A percentile compares a stretch with the other conserved stretches of the same genome.
phyloP scores from a whole-genome alignment of 2,113 vertebrate species.

The Crotophaga sulcirostris region DNA sequence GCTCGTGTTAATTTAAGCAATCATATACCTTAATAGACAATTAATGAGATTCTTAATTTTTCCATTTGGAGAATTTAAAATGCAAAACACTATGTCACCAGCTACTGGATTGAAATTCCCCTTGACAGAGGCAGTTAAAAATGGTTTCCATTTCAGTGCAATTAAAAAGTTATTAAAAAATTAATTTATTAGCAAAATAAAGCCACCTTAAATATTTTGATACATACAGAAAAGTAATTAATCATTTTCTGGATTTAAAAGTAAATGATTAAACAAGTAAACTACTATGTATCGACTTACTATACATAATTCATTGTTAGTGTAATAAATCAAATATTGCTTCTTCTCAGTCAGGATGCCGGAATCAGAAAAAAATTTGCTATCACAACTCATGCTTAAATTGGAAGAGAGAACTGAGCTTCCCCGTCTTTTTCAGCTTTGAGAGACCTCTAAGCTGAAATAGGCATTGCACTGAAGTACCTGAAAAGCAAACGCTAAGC shows the following conservation, averaged over 20 bases:
- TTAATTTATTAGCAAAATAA: constrained; percentile 7
- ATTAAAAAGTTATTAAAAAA: background rate
- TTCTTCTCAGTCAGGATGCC: background rate
- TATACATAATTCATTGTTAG: background rate
- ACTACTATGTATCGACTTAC: background rate
- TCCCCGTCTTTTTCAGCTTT: background rate
- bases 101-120: background rate
- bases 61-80: constrained; percentile 39
- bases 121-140: constrained; percentile 18
- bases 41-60: constrained; percentile 25
- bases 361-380: background rate
- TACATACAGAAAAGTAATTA: background rate
- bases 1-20: constrained; percentile 24
- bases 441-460: background rate
- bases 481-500: background rate
- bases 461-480: background rate
- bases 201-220: background rate
- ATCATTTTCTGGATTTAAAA: background rate
- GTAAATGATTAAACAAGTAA: background rate
- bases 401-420: background rate
- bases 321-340: constrained; percentile 1
- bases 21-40: constrained; percentile 31
- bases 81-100: background rate
- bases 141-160: background rate
- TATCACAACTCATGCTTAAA: background rate